A percentile compares a stretch with the other conserved stretches of the same genome.
These are phyloP conservation scores for Hippocampus guttulatus DNA, from an alignment of 2,113 vertebrate genomes.

Conservation along the genomic window DNA sequence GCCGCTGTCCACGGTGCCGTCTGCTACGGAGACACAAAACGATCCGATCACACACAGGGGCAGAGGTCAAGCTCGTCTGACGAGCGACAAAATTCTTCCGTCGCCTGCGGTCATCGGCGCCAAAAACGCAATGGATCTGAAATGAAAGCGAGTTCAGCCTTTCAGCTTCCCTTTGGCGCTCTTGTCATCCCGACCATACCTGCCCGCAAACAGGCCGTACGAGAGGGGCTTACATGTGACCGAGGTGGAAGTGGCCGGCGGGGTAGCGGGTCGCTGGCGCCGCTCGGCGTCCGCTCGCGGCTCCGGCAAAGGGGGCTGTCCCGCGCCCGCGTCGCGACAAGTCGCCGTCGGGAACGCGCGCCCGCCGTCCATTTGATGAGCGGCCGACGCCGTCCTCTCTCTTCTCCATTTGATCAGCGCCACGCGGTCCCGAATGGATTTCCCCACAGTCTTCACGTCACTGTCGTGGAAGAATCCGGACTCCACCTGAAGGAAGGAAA, in stretches of 20 bases:
- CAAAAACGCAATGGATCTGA: too few species aligned
- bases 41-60: slow-evolving; percentile 12
- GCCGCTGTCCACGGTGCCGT: slow-evolving; percentile 89
- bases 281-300: slow-evolving; percentile 81
- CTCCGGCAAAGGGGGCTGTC: slow-evolving; percentile 70
- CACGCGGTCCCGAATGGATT: slow-evolving; percentile 90
- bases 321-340: slow-evolving; percentile 36
- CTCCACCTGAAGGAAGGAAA: slow-evolving; percentile 55
- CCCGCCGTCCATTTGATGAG: slow-evolving; percentile 69
- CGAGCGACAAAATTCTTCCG: background rate
- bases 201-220: too few species aligned
- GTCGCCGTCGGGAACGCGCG: slow-evolving; percentile 38
- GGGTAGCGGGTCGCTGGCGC: slow-evolving; percentile 72
- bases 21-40: slow-evolving; percentile 73
- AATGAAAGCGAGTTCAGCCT: too few species aligned
- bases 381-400: slow-evolving; percentile 78
- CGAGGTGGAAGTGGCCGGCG: slow-evolving; percentile 83
- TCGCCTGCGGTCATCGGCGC: too few species aligned
- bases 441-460: slow-evolving; percentile 89
- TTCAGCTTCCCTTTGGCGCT: too few species aligned
- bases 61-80: background rate
- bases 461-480: slow-evolving; percentile 77
- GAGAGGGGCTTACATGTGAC: slow-evolving; percentile 80
- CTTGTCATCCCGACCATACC: too few species aligned
- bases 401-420: slow-evolving; percentile 90